A percentile compares a stretch with the other conserved stretches of the same genome.
These are phyloP conservation scores for Lasaia peninsularis DNA, from an alignment of 1,140 invertebrate genomes.

Conservation along the genomic window DNA sequence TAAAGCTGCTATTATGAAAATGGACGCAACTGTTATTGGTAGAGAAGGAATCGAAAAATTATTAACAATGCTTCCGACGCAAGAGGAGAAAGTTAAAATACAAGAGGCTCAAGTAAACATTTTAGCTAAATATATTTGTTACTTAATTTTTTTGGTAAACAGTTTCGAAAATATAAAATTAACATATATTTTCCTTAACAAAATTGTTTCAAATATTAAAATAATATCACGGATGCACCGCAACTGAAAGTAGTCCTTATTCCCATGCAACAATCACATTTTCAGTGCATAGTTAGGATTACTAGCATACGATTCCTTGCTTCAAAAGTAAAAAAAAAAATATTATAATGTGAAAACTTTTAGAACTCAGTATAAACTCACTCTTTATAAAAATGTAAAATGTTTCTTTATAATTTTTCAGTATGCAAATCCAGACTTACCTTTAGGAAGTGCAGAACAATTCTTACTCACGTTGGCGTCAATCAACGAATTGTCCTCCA, in stretches of 20 bases:
- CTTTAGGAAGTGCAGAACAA: constrained; percentile 97
- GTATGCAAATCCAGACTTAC: constrained; percentile 95
- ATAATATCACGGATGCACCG: no score
- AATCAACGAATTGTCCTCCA: constrained; percentile 95
- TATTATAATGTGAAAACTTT: no score
- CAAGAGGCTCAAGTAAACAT: constrained; percentile 89
- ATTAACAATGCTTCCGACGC: constrained; percentile 96
- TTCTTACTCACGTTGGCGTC: constrained; percentile 97
- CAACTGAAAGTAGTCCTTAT: no score
- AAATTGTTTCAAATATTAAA: no score
- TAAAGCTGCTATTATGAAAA: constrained; percentile 98
- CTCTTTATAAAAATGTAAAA: no score
- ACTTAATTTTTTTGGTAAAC: neutral
- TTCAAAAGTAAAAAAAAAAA: no score
- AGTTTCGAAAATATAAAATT: no score
- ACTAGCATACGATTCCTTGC: no score
- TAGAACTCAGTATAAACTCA: no score
- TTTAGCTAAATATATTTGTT: neutral
- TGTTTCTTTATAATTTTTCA: constrained; percentile 56
- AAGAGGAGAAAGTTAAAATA: constrained; percentile 97
- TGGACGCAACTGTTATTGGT: constrained; percentile 99
- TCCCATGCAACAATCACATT: no score
- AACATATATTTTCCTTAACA: no score
- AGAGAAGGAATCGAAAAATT: constrained; percentile 99
- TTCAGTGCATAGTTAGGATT: no score